Percentiles rank a stretch among this genome's conserved stretches.
Evolutionary conservation across 2,888 invertebrate genomes (phyloP).

Genomic region (Tiphia femorata): DNA sequence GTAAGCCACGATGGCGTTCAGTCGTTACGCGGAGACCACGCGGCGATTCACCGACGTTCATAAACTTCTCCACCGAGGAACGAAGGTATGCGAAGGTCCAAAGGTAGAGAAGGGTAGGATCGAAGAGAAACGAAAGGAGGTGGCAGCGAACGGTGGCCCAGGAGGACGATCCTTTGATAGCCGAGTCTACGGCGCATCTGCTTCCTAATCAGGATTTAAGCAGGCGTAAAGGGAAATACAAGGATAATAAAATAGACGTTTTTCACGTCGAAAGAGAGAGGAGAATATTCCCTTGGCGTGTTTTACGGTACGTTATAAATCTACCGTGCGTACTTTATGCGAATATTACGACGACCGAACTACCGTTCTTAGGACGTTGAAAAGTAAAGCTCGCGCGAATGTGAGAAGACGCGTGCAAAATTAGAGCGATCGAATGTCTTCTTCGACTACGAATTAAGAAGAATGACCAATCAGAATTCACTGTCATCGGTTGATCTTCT

Average conservation of each 20-base stretch:
- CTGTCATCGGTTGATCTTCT: no score
- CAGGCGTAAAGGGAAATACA: background rate
- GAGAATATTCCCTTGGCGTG: no score
- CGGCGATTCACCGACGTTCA: slow-evolving; percentile 25
- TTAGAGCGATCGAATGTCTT: no score
- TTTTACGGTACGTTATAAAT: background rate
- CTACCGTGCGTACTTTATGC: background rate
- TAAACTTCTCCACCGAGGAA: slow-evolving; percentile 11
- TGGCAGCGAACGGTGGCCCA: background rate
- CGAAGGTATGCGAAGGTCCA: no score
- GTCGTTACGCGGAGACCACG: slow-evolving; percentile 24
- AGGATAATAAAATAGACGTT: background rate
- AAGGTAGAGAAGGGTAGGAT: no score
- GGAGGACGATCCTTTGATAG: background rate
- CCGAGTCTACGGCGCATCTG: background rate
- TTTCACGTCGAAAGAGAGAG: background rate
- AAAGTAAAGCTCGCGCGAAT: no score
- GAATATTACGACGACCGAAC: background rate
- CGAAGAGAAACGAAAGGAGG: no score
- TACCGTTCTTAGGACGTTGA: no score
- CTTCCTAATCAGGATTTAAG: background rate
- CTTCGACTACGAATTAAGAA: no score
- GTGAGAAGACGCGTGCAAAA: no score
- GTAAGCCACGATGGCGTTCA: slow-evolving; percentile 20
- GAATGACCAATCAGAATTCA: no score